Percentiles rank a stretch among this genome's conserved stretches.
phyloP scores from a whole-genome alignment of 2,113 vertebrate species.

The Microcebus lehilahytsara region DNA sequence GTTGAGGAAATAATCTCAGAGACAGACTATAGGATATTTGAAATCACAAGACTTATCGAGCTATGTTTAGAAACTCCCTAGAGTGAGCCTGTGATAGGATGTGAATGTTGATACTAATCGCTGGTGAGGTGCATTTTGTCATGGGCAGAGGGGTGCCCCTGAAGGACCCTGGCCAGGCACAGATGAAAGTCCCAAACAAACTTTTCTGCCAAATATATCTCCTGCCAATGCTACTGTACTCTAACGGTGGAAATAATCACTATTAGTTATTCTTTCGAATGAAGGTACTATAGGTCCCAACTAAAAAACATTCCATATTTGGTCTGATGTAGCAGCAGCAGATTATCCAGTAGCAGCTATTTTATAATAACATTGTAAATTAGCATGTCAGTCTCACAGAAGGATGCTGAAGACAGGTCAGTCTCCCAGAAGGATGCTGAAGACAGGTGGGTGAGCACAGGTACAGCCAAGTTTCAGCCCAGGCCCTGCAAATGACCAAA shows the following conservation, averaged over 20 bases:
- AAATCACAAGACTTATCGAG: not conserved
- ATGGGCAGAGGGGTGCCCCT: not conserved
- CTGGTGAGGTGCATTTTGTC: not conserved
- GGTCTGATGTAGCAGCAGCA: not conserved
- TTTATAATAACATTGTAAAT: not conserved
- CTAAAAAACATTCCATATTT: not conserved
- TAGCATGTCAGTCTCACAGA: too few species aligned
- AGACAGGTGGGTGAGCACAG: too few species aligned
- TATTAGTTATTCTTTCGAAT: not conserved
- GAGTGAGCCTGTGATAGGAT: not conserved
- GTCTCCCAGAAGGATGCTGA: not conserved
- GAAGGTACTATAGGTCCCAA: not conserved
- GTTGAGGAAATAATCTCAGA: not conserved
- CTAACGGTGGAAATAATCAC: not conserved
- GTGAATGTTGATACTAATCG: too few species aligned
- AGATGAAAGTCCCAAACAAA: not conserved
- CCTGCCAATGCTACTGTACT: fast-evolving
- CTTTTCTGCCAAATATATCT: too few species aligned
- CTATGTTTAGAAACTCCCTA: not conserved
- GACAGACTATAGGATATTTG: not conserved
- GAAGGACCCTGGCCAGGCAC: too few species aligned
- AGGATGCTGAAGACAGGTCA: too few species aligned
- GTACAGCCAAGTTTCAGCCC: too few species aligned
- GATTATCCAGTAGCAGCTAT: not conserved
- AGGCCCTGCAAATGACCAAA: not conserved